Evolutionary conservation across 2,888 invertebrate species (phyloP).

Genomic region (Sinodicranocentrus sp.): DNA sequence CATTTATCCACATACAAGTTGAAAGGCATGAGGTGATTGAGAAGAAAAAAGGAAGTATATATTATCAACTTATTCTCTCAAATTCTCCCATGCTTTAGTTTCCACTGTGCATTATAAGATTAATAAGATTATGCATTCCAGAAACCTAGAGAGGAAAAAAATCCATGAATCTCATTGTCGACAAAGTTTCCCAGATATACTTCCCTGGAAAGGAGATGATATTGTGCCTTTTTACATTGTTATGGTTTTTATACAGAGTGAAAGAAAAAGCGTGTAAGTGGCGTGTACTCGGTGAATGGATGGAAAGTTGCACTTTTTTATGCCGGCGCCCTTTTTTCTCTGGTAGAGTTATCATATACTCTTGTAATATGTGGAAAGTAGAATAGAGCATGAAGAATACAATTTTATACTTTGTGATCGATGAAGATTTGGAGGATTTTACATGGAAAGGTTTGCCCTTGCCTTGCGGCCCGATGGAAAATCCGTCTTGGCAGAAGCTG

Average conservation of each 20-base stretch:
- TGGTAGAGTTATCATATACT: neutral
- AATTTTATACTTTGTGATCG: slow-evolving; percentile 68
- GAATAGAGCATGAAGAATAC: no score
- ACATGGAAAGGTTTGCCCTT: slow-evolving; percentile 65
- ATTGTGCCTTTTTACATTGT: no score
- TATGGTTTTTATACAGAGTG: neutral
- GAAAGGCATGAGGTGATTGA: neutral
- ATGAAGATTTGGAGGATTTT: slow-evolving; percentile 72
- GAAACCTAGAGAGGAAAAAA: neutral
- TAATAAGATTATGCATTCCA: slow-evolving; percentile 36
- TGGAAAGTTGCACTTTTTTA: no score
- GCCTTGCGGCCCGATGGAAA: slow-evolving; percentile 71
- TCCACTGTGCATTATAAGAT: neutral
- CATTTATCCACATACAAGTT: neutral
- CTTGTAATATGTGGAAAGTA: neutral
- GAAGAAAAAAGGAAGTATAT: no score
- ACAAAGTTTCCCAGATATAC: neutral
- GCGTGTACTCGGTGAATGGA: neutral
- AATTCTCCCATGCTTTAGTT: no score
- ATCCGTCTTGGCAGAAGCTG: slow-evolving; percentile 65
- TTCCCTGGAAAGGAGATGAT: no score
- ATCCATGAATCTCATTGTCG: slow-evolving; percentile 31
- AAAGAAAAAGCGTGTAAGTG: neutral
- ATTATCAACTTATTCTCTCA: no score
- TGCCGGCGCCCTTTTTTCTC: no score